Evolutionary conservation across 2,113 vertebrate species (phyloP).

Genomic region (Leucopsar rothschildi): DNA sequence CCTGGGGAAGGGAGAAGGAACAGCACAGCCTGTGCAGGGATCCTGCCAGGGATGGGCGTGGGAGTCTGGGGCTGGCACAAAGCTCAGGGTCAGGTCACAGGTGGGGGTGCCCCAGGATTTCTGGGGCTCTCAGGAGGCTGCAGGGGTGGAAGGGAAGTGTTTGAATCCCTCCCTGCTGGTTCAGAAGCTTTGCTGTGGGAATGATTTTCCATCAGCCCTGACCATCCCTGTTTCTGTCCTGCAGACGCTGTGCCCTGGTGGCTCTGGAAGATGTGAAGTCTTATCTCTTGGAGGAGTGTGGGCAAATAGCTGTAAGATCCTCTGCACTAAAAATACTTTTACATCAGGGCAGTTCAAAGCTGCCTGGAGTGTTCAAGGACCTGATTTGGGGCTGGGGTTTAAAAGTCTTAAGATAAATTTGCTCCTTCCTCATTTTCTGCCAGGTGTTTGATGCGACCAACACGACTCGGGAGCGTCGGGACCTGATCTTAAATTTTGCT

Average conservation of each 20-base stretch:
- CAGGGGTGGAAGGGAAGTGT: neutral
- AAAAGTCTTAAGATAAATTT: neutral
- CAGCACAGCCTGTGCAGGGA: neutral
- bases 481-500: slow-evolving; percentile 89
- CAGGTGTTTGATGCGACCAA: slow-evolving; percentile 99
- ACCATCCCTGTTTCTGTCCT: neutral
- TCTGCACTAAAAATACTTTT: neutral
- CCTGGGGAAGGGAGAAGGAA: neutral
- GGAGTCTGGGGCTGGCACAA: neutral
- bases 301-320: slow-evolving; percentile 92
- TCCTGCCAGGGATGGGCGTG: neutral
- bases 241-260: slow-evolving; percentile 90
- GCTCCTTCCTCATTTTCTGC: neutral
- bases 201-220: neutral
- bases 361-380: neutral
- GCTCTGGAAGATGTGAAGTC: slow-evolving; percentile 90
- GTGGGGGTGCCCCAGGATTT: rapidly evolving
- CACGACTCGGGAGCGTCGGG: slow-evolving; percentile 92
- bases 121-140: rapidly evolving
- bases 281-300: slow-evolving; percentile 86
- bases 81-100: rapidly evolving
- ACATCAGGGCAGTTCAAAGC: neutral
- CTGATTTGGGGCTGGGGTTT: neutral
- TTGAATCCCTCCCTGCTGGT: neutral
- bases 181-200: neutral